These are phyloP conservation scores for Baccha elongata DNA, from an alignment of 2,888 invertebrate genomes.

Conservation along the genomic window DNA sequence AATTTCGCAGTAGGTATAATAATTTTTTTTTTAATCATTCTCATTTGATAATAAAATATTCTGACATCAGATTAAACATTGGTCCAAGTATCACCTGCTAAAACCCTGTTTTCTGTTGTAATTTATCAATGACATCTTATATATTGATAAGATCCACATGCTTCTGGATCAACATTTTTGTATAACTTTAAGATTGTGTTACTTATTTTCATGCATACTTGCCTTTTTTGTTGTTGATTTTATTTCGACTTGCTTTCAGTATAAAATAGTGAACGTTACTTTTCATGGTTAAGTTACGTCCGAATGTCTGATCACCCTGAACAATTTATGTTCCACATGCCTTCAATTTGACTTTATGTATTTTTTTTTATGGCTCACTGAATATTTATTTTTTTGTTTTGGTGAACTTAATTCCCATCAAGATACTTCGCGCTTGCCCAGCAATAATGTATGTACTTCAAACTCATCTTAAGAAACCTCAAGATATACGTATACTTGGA, in stretches of 20 bases:
- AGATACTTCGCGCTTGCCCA: slow-evolving; percentile 12
- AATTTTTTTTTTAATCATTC: background rate
- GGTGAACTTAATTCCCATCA: slow-evolving; percentile 43
- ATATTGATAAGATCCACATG: slow-evolving; percentile 9
- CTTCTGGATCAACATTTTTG: slow-evolving; percentile 11
- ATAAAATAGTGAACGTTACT: slow-evolving; percentile 42
- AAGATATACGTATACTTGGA: slow-evolving; percentile 26
- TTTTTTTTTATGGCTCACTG: slow-evolving; percentile 45
- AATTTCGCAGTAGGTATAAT: too few species aligned
- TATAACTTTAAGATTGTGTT: background rate
- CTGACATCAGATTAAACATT: background rate
- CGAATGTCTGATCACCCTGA: slow-evolving; percentile 28
- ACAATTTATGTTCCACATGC: slow-evolving; percentile 65
- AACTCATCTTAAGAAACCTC: slow-evolving; percentile 63
- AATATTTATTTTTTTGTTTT: slow-evolving; percentile 4
- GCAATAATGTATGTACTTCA: slow-evolving; percentile 67
- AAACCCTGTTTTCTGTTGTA: background rate
- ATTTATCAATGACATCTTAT: background rate
- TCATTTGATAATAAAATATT: background rate
- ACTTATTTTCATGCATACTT: too few species aligned
- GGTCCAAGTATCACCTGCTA: slow-evolving; percentile 7
- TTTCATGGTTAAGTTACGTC: slow-evolving; percentile 59
- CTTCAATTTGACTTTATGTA: slow-evolving; percentile 46
- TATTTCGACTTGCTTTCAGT: slow-evolving; percentile 28
- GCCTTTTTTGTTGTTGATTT: too few species aligned